Evolutionary conservation across 2,888 invertebrate genomes (phyloP).

Genomic region (Acanthosepion esculentum): DNA sequence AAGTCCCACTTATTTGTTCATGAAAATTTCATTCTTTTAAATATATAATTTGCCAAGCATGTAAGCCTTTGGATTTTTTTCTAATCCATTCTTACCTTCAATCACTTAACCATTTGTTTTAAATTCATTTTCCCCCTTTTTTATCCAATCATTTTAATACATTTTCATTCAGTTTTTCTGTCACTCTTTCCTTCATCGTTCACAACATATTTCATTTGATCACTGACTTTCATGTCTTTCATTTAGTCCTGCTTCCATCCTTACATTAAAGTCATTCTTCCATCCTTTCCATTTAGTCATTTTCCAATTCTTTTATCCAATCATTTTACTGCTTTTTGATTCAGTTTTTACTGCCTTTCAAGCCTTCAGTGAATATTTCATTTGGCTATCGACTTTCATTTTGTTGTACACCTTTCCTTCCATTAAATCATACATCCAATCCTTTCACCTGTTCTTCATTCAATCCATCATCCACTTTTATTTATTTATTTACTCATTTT

Average conservation of each 20-base stretch:
- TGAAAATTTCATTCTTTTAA: neutral
- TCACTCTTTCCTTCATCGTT: neutral
- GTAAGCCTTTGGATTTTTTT: neutral
- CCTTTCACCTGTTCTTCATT: constrained; percentile 33
- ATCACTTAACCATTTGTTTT: constrained; percentile 33
- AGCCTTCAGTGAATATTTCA: constrained; percentile 11
- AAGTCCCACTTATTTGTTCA: neutral
- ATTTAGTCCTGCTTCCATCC: neutral
- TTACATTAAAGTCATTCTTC: constrained; percentile 9
- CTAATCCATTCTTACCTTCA: neutral
- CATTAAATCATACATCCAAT: constrained; percentile 33
- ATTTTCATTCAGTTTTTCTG: neutral
- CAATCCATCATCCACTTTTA: neutral
- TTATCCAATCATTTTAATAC: constrained; percentile 33
- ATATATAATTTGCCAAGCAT: neutral
- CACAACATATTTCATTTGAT: constrained; percentile 15
- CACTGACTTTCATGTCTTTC: neutral
- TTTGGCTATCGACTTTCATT: neutral
- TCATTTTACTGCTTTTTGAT: constrained; percentile 33
- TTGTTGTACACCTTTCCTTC: constrained; percentile 8
- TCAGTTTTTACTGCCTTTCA: constrained; percentile 25
- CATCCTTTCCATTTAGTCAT: neutral
- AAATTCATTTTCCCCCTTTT: neutral
- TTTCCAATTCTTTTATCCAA: neutral
- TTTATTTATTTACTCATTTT: neutral